Base-by-base conservation (phyloP, 2,888 invertebrate species). In the Drosophila cyrtoloma region DNA sequence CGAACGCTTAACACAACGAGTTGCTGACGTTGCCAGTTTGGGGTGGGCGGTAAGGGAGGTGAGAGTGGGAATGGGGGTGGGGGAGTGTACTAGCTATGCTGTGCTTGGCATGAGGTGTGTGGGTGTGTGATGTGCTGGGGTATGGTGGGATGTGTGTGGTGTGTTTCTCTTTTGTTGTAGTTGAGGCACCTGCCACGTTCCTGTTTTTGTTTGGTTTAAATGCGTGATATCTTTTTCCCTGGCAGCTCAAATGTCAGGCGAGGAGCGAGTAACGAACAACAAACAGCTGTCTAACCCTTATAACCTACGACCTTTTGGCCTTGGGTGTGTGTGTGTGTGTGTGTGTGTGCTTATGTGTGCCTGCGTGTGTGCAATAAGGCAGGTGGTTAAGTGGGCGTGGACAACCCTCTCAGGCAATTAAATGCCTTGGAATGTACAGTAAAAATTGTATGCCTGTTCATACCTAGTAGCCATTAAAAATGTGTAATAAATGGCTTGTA, bases 141-240 rank as follows among this genome's bases (percentile, higher is more conserved):
- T 0, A 5, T 3, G 2, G n/a, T 10, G 5, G 2, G 47, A 14
- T 14, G 14, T 1, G 47, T 12, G 44, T 16, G 16, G 16, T 26
- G 47, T 47, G 47, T 47, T 47, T 47, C 26, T 47, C 26, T 26
- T 47, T 47, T 28, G 14, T 28, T 42, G 57, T 57, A 32, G 57
- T n/a, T 35, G 50, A 26, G 44, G 33, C 52, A 51, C 60, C 60
- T 55, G 61, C 53, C 61, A 53, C 61, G 61, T 47, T 67, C 61
- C 53, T 53, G 61, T 60, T 44, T 53, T 47, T 61, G 67, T 57
- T 69, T 53, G 73, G 47, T 35, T 73, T 58, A 58, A 57, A 64
- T 62, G 79, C 76, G 79, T 72, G 71, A 79, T 75, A 77, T 78
- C 74, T 77, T 70, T 78, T 79, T 78, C 71, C 75, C 66, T 67